Evolutionary conservation across 1,140 invertebrate species (phyloP), one percentile per base, ranked within the genome.

Genomic region (Drosophila leontia): DNA sequence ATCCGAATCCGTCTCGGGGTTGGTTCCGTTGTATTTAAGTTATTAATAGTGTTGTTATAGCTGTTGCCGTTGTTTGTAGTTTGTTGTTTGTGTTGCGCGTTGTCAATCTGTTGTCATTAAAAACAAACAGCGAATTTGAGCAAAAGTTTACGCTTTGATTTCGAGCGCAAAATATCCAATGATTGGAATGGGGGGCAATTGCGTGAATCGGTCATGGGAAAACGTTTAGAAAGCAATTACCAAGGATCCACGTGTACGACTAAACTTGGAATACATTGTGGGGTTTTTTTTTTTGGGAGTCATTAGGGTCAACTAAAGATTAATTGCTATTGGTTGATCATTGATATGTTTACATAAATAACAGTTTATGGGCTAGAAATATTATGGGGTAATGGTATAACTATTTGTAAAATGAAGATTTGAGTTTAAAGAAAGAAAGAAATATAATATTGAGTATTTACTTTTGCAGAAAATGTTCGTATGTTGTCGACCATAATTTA

Each of bases 61-160:
- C 48, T 60, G 65, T 72, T 39, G 68, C 39, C 32, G 29, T 58
- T 77, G 63, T 39, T 56, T 56, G 35, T 15, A 37, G 35, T 11
- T 56, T 39, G 37, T 56, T 56, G 53, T 75, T 68, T 42, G 41
- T 48, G 51, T 75, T 67, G 53, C 41, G 77, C 78, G 75, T 87
- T 87, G 84, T 87, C 84, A 87, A 84, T 87, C 69, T 67, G 79
- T 84, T 87, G 84, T 87, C 84, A 87, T 80, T 84, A 84, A 87
- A 87, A 84, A 84, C 84, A 90, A 88, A 88, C 84, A 86, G 61
- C 44, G 47, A 65, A 77, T 74, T 69, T 75, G 67, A 57, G 35
- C 50, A 62, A 76, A 56, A 83, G 37, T 82, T 69, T 42, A 45
- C 51, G 68, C 74, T 48, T 84, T 80, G 59, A 44, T 65, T 80